These are phyloP conservation scores for Cartodere bifasciata DNA, from an alignment of 2,888 invertebrate species.

Conservation along the genomic window DNA sequence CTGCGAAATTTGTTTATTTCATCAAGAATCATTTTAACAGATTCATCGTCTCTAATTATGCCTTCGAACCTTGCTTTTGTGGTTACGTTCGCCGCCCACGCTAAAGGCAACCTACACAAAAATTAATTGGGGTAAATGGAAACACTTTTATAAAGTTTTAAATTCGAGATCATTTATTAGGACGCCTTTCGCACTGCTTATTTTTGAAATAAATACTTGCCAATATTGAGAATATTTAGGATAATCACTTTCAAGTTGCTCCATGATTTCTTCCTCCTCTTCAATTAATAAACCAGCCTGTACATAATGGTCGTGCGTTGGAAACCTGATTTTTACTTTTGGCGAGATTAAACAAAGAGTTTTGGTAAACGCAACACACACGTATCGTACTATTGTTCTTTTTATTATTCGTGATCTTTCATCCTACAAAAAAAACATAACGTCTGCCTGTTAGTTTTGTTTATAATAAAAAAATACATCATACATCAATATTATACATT, in stretches of 20 bases:
- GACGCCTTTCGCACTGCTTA: no score
- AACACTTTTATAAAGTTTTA: conserved; percentile 3
- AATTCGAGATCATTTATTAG: no score
- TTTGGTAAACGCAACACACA: conserved; percentile 71
- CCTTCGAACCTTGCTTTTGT: conserved; percentile 77
- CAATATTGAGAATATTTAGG: conserved; percentile 80
- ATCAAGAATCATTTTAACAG: conserved; percentile 75
- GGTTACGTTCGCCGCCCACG: conserved; percentile 80
- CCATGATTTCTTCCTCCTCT: conserved; percentile 66
- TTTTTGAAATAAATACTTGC: conserved; percentile 30
- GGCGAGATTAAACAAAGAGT: conserved; percentile 75
- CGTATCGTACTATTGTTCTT: conserved; percentile 66
- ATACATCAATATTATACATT: conserved; percentile 14
- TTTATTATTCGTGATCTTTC: conserved; percentile 66
- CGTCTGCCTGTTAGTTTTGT: not conserved
- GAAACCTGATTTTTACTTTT: conserved; percentile 79
- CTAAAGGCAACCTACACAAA: conserved; percentile 59
- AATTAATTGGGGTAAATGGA: conserved; percentile 5
- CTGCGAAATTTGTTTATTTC: conserved; percentile 71
- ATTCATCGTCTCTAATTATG: conserved; percentile 74
- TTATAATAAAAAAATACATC: not conserved
- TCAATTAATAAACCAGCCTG: conserved; percentile 69
- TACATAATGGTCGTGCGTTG: conserved; percentile 64
- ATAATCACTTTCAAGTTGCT: conserved; percentile 63
- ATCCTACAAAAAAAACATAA: conserved; percentile 39